Evolutionary conservation across 2,888 invertebrate species (phyloP).

Genomic region (Cheilosia grossa): DNA sequence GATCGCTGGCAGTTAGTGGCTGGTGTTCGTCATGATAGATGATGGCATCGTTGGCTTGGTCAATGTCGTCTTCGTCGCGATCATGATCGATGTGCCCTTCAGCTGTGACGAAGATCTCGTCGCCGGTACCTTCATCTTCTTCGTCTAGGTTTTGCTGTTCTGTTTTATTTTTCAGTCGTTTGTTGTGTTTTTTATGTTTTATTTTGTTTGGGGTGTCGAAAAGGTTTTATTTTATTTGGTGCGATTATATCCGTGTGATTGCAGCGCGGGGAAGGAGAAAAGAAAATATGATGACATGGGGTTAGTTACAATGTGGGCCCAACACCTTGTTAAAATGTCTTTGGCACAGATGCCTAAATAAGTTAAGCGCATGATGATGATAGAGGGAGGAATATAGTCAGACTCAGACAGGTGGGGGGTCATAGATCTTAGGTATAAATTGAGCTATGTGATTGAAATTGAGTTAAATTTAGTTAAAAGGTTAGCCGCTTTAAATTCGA

Average conservation of each 20-base stretch:
- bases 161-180: slow-evolving; percentile 14
- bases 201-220: slow-evolving; percentile 51
- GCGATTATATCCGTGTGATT: slow-evolving; percentile 40
- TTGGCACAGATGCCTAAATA: slow-evolving; percentile 10
- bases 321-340: slow-evolving; percentile 74
- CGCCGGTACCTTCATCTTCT: slow-evolving; percentile 76
- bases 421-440: neutral
- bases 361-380: slow-evolving; percentile 60
- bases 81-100: slow-evolving; percentile 79
- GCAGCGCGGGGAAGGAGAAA: slow-evolving; percentile 73
- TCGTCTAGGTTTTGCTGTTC: slow-evolving; percentile 78
- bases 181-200: slow-evolving; percentile 41
- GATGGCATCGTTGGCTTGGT: slow-evolving; percentile 81
- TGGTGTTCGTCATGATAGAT: slow-evolving; percentile 81
- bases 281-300: slow-evolving; percentile 76
- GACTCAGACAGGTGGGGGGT: neutral
- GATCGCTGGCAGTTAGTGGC: slow-evolving; percentile 80
- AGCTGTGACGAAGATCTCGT: slow-evolving; percentile 80
- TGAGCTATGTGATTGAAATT: neutral
- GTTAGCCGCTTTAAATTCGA: neutral
- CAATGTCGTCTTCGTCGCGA: slow-evolving; percentile 77
- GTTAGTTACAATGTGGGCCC: slow-evolving; percentile 78
- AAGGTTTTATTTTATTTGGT: no score
- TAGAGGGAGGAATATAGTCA: slow-evolving; percentile 8
- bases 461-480: neutral